Evolutionary conservation across 2,888 invertebrate species (phyloP), one percentile per base, ranked within the genome.

Genomic region (Zygogramma bicolorata): DNA sequence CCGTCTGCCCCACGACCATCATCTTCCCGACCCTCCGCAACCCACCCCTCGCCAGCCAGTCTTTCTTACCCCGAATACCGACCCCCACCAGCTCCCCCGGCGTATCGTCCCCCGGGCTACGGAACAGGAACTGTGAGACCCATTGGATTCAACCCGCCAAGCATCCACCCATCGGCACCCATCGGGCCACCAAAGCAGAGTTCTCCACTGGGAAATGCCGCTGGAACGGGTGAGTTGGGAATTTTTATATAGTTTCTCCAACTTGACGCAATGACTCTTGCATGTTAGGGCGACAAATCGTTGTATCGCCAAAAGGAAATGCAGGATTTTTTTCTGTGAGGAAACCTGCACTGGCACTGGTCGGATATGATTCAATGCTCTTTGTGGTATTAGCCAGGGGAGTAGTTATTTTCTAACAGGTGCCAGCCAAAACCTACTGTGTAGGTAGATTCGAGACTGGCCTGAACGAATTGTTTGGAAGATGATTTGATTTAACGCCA

Each of bases 121-220:
- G 58, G 53, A 40, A 40, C 38, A 49, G 25, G 46, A 10, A 62
- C 62, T 46, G 49, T 63, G 7, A 71, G 72, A 22, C 73, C 73
- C 1, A 69, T 71, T 15, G 71, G 71, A 27, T 46, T 46, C 22
- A 20, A 46, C 8, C 46, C 46, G 10, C 46, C 46, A 20, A 46
- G 46, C 20, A 20, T 18, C 10, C 46, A 46, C 46, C 46, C 46
- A 6, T 68, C 68, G 40, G 75, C 66, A 49, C 34, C 72, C 3
- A 27, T 75, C 49, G 70, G 72, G 61, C 75, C 75, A 27, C 75
- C 75, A 8, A 75, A 75, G 31, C 60, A 34, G 13, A 66, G 58
- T 13, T 34, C 69, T 38, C 31, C 38, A 10, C 31, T 73, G 10
- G 73, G 73, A 38, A 65, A 38, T n/a, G 27, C 42, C 38, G 18